phyloP scores from a whole-genome alignment of 2,888 invertebrate genomes.

The Ochlodes sylvanus region DNA sequence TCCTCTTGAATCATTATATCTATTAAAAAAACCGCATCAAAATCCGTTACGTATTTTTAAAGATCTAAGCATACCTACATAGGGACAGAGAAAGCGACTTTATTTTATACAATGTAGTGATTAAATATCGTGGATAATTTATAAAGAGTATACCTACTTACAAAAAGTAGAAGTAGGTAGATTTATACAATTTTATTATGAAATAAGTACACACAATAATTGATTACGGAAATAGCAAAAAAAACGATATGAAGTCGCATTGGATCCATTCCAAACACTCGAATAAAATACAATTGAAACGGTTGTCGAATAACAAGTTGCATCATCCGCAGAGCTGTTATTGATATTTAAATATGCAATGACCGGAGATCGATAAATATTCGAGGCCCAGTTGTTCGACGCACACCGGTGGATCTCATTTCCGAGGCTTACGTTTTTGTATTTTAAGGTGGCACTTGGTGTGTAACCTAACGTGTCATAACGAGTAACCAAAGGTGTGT shows the following conservation, averaged over 20 bases:
- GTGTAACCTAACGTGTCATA: too few relatives aligned
- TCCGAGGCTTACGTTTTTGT: constrained; percentile 11
- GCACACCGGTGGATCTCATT: not conserved
- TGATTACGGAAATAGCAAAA: not conserved
- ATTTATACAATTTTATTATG: too few relatives aligned
- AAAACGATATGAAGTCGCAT: constrained; percentile 10
- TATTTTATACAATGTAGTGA: too few relatives aligned
- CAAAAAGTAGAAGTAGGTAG: too few relatives aligned
- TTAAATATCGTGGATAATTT: too few relatives aligned
- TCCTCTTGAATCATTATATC: too few relatives aligned
- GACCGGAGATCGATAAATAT: constrained; percentile 10
- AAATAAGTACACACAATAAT: not conserved
- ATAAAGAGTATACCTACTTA: too few relatives aligned
- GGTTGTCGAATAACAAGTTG: constrained; percentile 17
- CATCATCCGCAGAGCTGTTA: constrained; percentile 13
- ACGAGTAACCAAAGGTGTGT: too few relatives aligned
- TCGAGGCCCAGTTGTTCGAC: not conserved
- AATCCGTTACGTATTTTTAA: too few relatives aligned
- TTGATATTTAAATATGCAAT: constrained; percentile 13
- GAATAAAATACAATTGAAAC: constrained; percentile 15
- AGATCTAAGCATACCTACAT: too few relatives aligned
- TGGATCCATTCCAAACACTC: constrained; percentile 22
- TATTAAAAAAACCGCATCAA: too few relatives aligned
- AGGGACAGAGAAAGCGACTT: too few relatives aligned
- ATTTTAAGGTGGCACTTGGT: constrained; percentile 1